These are phyloP conservation scores for Ypsolopha sequella DNA, from an alignment of 2,888 invertebrate genomes.

Conservation along the genomic window DNA sequence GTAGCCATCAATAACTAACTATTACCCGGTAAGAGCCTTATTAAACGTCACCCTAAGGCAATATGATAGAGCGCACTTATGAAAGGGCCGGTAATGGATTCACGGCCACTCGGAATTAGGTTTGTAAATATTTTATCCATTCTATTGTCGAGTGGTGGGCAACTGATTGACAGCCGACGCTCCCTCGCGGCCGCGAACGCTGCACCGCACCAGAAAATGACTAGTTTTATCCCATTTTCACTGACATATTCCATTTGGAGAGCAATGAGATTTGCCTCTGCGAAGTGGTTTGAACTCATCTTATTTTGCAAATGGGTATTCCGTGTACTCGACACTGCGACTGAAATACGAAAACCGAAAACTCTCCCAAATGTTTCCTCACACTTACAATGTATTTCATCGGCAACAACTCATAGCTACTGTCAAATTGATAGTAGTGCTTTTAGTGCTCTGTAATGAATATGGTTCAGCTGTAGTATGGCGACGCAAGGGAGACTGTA, in stretches of 20 bases:
- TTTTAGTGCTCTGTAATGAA: constrained; percentile 10
- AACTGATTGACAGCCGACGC: constrained; percentile 53
- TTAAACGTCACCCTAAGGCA: constrained; percentile 34
- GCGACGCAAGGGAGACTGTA: constrained; percentile 16
- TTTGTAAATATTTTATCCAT: constrained; percentile 64
- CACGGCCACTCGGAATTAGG: constrained; percentile 54
- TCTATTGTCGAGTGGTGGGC: constrained; percentile 40
- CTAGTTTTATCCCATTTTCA: constrained; percentile 14
- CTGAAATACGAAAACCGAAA: background rate
- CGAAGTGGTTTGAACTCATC: background rate
- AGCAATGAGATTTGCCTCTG: background rate
- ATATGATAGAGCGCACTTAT: constrained; percentile 38
- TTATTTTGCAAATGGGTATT: background rate
- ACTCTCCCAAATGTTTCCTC: no score
- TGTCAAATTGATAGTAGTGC: no score
- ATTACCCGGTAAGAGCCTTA: constrained; percentile 38
- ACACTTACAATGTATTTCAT: no score
- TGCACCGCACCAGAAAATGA: constrained; percentile 19
- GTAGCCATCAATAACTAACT: constrained; percentile 49
- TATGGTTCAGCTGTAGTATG: constrained; percentile 30
- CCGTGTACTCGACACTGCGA: background rate
- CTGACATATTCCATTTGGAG: constrained; percentile 5
- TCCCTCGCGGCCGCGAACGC: constrained; percentile 25
- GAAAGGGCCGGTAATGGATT: constrained; percentile 57
- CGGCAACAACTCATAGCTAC: no score